Base-by-base conservation (phyloP, 2,797 vertebrate genomes). In the Microctenopoma stevenorrisi region DNA sequence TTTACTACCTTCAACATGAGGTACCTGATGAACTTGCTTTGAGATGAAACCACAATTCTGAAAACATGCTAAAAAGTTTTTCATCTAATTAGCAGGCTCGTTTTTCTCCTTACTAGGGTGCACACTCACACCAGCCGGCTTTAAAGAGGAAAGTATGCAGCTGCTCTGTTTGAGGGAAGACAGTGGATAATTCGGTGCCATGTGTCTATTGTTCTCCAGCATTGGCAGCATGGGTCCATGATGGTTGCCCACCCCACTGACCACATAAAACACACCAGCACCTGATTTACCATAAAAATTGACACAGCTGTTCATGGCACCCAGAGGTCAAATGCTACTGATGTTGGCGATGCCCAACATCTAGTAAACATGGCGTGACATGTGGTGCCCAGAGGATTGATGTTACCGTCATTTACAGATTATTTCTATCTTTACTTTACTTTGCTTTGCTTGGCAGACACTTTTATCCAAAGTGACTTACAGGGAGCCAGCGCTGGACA, bases 141-240 rank as follows among this genome's bases (percentile, higher is more conserved):
- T 72, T 56, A 33, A 68, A 68, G 18, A 68, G 83, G 74, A 81
- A 65, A 73, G 26, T 12, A 67, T 64, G 69, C 85, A 87, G 78
- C 80, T 79, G 81, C 80, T 2, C 9, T 58, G 15, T 7, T 16
- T 16, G 54, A 81, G 85, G 73, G 85, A 78, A 84, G 47, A 69
- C 15, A 0, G 59, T 57, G 83, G 71, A 78, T 76, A 74, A 18
- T 25, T 47, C 10, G 1, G 26, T 51, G 18, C 63, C 1, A 3
- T 50, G 50, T 70, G 30, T 76, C 43, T 64, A 53, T 67, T 51
- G 26, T n/a, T 63, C 33, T 57, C 30, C 7, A 68, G 30, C 46
- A 3, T 35, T 44, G 11, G 48, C 54, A 43, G 12, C 55, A 26
- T 38, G 38, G 22, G 16, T 44, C 14, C 35, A 37, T 38, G 44